Conservation (phyloP, 1,140 invertebrate species). For the Hycleus phaleratus region DNA sequence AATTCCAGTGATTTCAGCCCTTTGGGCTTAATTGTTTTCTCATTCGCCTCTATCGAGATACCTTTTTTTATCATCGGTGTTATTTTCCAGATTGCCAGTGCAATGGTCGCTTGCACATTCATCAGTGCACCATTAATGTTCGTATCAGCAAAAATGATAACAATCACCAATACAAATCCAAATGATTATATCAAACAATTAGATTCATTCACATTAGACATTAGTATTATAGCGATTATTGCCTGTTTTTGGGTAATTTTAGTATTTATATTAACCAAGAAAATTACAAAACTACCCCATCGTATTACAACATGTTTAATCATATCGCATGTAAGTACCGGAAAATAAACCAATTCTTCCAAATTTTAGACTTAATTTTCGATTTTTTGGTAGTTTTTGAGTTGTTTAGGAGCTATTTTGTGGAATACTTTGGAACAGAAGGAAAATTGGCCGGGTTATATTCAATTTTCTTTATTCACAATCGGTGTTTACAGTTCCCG, state of each 20-base stretch:
- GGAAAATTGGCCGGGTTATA: slow-evolving; percentile 49
- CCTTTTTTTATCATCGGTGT: too few relatives aligned
- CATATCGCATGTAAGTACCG: slow-evolving; percentile 66
- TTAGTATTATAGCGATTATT: slow-evolving; percentile 68
- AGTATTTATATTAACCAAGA: slow-evolving; percentile 68
- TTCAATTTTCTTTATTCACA: slow-evolving; percentile 66
- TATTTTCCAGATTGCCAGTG: slow-evolving; percentile 68
- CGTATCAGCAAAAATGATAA: slow-evolving; percentile 87
- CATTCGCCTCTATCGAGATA: too few relatives aligned
- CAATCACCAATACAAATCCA: slow-evolving; percentile 60
- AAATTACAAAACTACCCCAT: slow-evolving; percentile 73
- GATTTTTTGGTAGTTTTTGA: slow-evolving; percentile 31
- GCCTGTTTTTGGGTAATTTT: slow-evolving; percentile 71
- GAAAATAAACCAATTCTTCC: neutral
- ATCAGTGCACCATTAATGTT: slow-evolving; percentile 92
- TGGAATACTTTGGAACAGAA: slow-evolving; percentile 50
- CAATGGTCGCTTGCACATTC: slow-evolving; percentile 90
- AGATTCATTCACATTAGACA: slow-evolving; percentile 72
- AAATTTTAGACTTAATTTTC: neutral
- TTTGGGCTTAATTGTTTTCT: too few relatives aligned
- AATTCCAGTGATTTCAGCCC: too few relatives aligned
- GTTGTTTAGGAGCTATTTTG: slow-evolving; percentile 59
- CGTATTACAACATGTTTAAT: slow-evolving; percentile 70
- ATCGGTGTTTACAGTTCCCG: slow-evolving; percentile 69
- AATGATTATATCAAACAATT: slow-evolving; percentile 65